Conservation (phyloP, 2,797 vertebrate genomes). For the Anguilla megastoma region DNA sequence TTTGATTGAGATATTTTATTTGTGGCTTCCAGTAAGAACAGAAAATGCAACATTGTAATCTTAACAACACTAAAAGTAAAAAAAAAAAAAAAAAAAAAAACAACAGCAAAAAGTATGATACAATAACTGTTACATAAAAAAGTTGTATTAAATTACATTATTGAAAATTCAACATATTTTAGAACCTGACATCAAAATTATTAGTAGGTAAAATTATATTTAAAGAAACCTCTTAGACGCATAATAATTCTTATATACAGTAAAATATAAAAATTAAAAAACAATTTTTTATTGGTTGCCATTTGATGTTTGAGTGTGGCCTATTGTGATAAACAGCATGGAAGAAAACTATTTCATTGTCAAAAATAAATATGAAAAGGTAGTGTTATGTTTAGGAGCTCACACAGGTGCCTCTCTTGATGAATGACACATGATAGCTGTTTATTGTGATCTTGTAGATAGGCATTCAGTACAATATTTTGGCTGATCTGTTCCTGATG, state of each 20-base stretch:
- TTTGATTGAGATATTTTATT: constrained; percentile 7
- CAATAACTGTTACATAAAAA: constrained; percentile 18
- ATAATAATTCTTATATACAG: constrained; percentile 3
- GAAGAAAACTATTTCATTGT: neutral
- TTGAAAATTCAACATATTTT: constrained; percentile 8
- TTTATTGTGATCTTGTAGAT: neutral
- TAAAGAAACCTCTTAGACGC: neutral
- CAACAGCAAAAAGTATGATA: neutral
- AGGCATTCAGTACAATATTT: neutral
- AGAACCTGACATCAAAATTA: constrained; percentile 11
- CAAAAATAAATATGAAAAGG: constrained; percentile 3
- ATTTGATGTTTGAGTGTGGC: neutral
- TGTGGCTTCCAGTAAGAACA: neutral
- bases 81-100: neutral
- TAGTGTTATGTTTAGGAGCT: neutral
- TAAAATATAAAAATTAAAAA: neutral
- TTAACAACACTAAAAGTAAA: neutral
- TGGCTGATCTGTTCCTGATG: neutral
- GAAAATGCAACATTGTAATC: neutral
- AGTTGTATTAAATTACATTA: constrained; percentile 6
- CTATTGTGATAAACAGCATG: neutral
- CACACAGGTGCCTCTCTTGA: neutral
- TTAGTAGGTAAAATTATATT: constrained; percentile 1
- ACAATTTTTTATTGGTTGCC: too few species aligned
- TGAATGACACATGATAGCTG: neutral